Conservation (phyloP, 2,797 vertebrate genomes). For the Cuculus canorus region DNA sequence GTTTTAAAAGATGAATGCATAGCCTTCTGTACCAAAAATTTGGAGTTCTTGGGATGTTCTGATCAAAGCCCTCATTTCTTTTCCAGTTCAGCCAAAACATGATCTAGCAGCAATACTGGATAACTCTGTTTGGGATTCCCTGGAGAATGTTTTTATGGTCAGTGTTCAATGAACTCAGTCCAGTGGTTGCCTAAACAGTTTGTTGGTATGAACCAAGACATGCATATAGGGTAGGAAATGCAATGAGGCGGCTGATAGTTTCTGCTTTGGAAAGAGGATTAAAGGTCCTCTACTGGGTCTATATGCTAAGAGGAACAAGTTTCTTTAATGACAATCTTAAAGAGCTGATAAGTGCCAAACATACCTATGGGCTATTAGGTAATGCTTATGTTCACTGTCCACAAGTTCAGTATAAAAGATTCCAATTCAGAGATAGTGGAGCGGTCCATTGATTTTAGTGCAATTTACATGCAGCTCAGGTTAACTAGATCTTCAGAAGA, state of each 20-base stretch:
- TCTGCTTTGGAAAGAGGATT: not conserved
- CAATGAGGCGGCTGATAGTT: not conserved
- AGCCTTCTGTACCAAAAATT: not conserved
- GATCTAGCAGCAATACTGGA: not conserved
- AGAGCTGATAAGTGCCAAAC: not conserved
- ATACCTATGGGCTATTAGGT: not conserved
- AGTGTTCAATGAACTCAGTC: not conserved
- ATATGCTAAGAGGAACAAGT: not conserved
- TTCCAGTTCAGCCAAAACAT: not conserved
- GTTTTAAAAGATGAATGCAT: not conserved
- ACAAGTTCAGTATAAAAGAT: not conserved
- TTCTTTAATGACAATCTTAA: not conserved
- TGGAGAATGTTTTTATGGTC: not conserved
- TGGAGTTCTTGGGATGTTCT: not conserved
- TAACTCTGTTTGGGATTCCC: not conserved
- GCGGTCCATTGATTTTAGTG: not conserved
- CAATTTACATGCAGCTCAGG: not conserved
- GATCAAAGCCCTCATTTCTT: not conserved
- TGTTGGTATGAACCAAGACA: not conserved
- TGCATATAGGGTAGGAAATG: not conserved
- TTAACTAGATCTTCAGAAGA: not conserved
- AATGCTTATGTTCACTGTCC: not conserved
- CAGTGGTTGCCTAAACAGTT: not conserved
- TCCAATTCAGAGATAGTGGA: not conserved
- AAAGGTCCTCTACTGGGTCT: not conserved